Base-by-base conservation (phyloP, 2,888 invertebrate genomes). In the Drosophila hamatofila region DNA sequence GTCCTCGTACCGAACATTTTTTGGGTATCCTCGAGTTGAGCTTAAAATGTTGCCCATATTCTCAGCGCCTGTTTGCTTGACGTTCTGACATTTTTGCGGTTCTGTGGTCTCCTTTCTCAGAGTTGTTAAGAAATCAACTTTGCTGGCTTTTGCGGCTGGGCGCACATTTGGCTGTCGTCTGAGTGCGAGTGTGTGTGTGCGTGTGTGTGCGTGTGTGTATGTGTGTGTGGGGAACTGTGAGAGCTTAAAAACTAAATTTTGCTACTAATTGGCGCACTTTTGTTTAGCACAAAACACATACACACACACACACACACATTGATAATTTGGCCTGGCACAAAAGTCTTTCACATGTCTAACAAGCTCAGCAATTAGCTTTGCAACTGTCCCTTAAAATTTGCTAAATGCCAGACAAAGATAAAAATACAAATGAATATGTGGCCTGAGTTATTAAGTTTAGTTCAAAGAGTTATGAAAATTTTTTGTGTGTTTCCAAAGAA, bases 251-350 rank as follows among this genome's bases (percentile, higher is more conserved):
- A 76, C 72, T 62, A 66, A 71, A 84, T 85, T 88, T 84, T 70
- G 55, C 74, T 85, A 75, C 85, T 90, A 90, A 86, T 90, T 89
- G 90, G 90, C 81, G 89, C 84, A 87, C 89, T 89, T 85, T 88
- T 87, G 90, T 84, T 85, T 80, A 74, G 74, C 71, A 75, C 74
- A 83, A 80, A 75, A 77, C 21, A 14, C 55, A 64, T 62, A 63
- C 55, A 61, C 67, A 63, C 41, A 55, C 21, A 63, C 41, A 55
- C 39, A 56, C 52, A 48, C 42, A 41, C 56, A 56, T 9, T 25
- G 7, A 35, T 16, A 58, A 48, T 14, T 46, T 9, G 27, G 42
- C 52, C 44, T 48, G 70, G 56, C 27, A 64, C 48, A 70, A 83
- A 73, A 75, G 81, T 74, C 79, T 66, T 81, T 66, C 58, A 70